phyloP scores from a whole-genome alignment of 2,113 vertebrate genomes.

The Scatophagus argus region DNA sequence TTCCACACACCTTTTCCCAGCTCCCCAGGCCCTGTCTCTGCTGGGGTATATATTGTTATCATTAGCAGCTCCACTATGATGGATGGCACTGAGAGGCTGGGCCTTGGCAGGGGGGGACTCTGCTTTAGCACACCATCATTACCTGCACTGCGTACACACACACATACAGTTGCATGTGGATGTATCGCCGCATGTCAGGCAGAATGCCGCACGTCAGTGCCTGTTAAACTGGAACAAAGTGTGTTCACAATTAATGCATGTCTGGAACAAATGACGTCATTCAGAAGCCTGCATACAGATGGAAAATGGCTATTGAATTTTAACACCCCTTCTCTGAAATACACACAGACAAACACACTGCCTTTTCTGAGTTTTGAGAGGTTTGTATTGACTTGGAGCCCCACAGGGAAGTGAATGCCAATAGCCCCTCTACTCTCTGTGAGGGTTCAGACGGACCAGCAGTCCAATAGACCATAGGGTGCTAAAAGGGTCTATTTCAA shows the following conservation, averaged over 20 bases:
- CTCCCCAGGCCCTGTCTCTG: slow-evolving; percentile 32
- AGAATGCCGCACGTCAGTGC: too few species aligned
- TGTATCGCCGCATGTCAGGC: too few species aligned
- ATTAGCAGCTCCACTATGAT: slow-evolving; percentile 73
- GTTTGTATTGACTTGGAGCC: slow-evolving; percentile 71
- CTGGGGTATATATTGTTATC: slow-evolving; percentile 61
- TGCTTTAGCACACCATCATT: slow-evolving; percentile 68
- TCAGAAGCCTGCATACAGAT: neutral
- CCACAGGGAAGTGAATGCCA: slow-evolving; percentile 66
- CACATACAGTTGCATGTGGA: neutral
- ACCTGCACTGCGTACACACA: slow-evolving; percentile 47
- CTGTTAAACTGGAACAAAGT: neutral
- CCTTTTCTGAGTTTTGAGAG: slow-evolving; percentile 64
- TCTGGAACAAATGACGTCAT: slow-evolving; percentile 31
- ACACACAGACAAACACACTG: slow-evolving; percentile 12
- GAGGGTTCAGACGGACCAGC: slow-evolving; percentile 65
- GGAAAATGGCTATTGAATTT: slow-evolving; percentile 35
- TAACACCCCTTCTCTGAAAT: neutral
- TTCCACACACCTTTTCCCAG: neutral
- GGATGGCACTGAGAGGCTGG: slow-evolving; percentile 65
- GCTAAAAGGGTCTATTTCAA: slow-evolving; percentile 78
- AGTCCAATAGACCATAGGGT: slow-evolving; percentile 70
- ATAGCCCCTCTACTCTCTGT: slow-evolving; percentile 58
- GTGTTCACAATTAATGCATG: slow-evolving; percentile 4
- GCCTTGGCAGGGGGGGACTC: slow-evolving; percentile 50